Evolutionary conservation across 2,888 invertebrate genomes (phyloP).

Genomic region (Synanthedon formicaeformis): DNA sequence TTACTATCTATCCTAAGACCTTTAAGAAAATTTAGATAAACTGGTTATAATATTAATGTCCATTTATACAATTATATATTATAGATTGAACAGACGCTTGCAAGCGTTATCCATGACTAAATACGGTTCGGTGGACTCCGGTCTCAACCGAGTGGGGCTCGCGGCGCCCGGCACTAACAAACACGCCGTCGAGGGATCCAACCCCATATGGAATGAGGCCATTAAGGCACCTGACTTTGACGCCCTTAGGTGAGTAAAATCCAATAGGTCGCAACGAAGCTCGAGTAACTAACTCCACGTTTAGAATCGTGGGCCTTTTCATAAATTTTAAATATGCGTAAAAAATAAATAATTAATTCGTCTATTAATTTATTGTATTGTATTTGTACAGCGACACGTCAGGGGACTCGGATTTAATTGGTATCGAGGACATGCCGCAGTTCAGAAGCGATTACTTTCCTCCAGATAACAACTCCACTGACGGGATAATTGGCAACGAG

Average conservation of each 20-base stretch:
- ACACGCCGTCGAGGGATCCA: slow-evolving; percentile 77
- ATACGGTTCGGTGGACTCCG: slow-evolving; percentile 74
- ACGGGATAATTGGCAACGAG: slow-evolving; percentile 8
- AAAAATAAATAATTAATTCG: too few species aligned
- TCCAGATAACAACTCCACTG: slow-evolving; percentile 20
- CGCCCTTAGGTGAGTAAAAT: slow-evolving; percentile 50
- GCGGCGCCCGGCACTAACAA: slow-evolving; percentile 77
- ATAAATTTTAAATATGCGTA: too few species aligned
- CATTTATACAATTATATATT: not conserved
- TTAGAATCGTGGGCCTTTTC: too few species aligned
- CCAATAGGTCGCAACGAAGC: too few species aligned
- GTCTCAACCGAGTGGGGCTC: slow-evolving; percentile 64
- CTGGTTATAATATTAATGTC: not conserved
- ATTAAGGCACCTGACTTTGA: slow-evolving; percentile 64
- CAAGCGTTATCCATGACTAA: slow-evolving; percentile 73
- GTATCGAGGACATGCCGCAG: slow-evolving; percentile 75
- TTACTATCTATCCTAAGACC: too few species aligned
- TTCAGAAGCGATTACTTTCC: slow-evolving; percentile 58
- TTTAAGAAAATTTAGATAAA: not conserved
- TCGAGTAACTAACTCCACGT: too few species aligned
- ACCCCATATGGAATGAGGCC: slow-evolving; percentile 75
- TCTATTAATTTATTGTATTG: too few species aligned
- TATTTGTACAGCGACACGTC: slow-evolving; percentile 65
- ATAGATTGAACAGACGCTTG: slow-evolving; percentile 72
- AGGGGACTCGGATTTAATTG: slow-evolving; percentile 75